Conservation (phyloP, 2,113 vertebrate genomes). For the Chelonoidis abingdonii region DNA sequence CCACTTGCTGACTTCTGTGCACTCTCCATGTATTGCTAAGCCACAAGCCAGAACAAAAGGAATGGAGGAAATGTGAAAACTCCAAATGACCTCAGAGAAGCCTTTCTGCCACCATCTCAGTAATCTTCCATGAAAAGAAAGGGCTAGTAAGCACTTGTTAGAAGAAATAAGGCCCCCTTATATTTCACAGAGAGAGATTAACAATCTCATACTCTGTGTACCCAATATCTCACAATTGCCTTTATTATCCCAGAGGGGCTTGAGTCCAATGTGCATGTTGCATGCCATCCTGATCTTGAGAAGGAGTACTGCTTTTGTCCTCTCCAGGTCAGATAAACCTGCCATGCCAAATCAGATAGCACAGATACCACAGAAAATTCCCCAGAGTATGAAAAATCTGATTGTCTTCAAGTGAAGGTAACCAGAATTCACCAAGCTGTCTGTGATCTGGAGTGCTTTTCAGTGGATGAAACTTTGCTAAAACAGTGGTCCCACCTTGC, state of each 20-base stretch:
- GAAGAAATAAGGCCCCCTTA: not conserved
- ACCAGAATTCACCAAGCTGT: not conserved
- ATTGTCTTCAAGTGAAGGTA: not conserved
- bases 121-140: conserved; percentile 4
- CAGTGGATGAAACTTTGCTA: accelerated
- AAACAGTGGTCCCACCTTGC: not conserved
- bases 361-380: not conserved
- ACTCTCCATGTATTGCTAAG: not conserved
- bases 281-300: not conserved
- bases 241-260: not conserved
- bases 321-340: not conserved
- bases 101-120: not conserved
- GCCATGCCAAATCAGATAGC: not conserved
- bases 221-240: not conserved
- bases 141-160: not conserved
- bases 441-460: not conserved
- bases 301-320: not conserved
- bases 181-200: not conserved
- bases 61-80: not conserved
- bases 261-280: not conserved
- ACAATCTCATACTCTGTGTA: not conserved
- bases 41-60: not conserved
- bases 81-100: not conserved
- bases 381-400: not conserved
- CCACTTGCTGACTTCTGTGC: not conserved